A percentile compares a stretch with the other conserved stretches of the same genome.
Conservation (phyloP, 2,113 vertebrate genomes). For the Sinocyclocheilus anophthalmus region DNA sequence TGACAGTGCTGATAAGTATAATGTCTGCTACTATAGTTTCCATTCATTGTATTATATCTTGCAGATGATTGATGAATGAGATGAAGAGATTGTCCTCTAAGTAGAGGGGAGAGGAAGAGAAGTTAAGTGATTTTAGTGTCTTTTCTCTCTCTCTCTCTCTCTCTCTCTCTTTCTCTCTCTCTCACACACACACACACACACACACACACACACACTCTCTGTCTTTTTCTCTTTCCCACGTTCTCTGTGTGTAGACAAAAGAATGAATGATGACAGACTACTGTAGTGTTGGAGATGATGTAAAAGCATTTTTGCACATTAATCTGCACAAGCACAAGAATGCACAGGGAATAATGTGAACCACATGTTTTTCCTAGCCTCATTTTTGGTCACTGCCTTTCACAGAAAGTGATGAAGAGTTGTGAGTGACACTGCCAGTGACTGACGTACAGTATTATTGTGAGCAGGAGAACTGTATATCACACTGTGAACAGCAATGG, state of each 20-base stretch:
- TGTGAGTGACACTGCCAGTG: neutral
- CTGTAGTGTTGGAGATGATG: slow-evolving; percentile 41
- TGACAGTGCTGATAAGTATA: slow-evolving; percentile 46
- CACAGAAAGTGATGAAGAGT: neutral
- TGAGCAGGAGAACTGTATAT: slow-evolving; percentile 36
- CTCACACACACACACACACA: too few species aligned
- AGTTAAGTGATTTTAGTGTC: slow-evolving; percentile 32
- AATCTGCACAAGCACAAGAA: slow-evolving; percentile 34
- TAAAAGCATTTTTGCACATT: slow-evolving; percentile 29
- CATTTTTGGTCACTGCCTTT: slow-evolving; percentile 2
- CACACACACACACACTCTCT: too few species aligned
- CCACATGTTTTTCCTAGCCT: slow-evolving; percentile 34
- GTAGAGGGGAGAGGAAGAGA: slow-evolving; percentile 48
- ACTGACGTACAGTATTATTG: neutral
- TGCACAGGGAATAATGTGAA: slow-evolving; percentile 18
- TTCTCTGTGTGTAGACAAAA: slow-evolving; percentile 23
- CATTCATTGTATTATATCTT: slow-evolving; percentile 37
- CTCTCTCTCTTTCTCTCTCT: neutral
- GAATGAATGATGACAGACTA: slow-evolving; percentile 38
- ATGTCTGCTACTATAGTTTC: slow-evolving; percentile 50
- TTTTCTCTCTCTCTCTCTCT: slow-evolving; percentile 47
- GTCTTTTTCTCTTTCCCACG: neutral
- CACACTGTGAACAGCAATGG: slow-evolving; percentile 42
- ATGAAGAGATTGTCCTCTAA: slow-evolving; percentile 53
- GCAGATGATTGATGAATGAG: slow-evolving; percentile 47